Base-by-base conservation (phyloP, 2,113 vertebrate species). In the Hyaena hyaena region DNA sequence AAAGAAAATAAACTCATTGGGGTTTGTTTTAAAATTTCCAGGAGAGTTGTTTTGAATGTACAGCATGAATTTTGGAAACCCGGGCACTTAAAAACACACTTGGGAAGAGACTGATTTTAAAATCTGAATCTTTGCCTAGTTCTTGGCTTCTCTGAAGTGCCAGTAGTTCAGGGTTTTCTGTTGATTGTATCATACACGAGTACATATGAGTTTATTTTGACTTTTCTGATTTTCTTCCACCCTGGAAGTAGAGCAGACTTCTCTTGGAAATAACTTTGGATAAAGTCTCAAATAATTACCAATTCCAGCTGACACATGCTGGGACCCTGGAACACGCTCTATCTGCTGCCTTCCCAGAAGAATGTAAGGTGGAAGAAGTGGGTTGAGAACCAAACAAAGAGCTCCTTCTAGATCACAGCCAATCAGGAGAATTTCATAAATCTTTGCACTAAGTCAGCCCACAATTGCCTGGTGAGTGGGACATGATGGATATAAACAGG, bases 151-250 rank as follows among this genome's bases (percentile, higher is more conserved):
- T 95, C 76, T 86, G 48, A 79, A 87, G 63, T 26, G 53, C 74
- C 10, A 31, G 39, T 43, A 43, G 31, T 68, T 80, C n/a, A 61
- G 33, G 53, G 24, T 87, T 96, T 97, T 95, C 63, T 96, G 81
- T 80, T 83, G 82, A 80, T 88, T 80, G 50, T 35, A 24, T 24
- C 48, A 79, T 45, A 63, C 4, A 73, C 48, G 82, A 92, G 73
- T 80, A 58, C 83, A 61, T 81, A 55, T 90, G 66, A 88, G 45
- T 93, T 82, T 86, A n/a, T 88, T 94, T 93, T 82, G 45, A 65
- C 82, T 93, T 91, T 94, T 68, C 50, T 82, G 65, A 26, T 95
- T 93, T 89, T 92, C 39, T 68, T 61, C 68, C 26, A 83, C 24
- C 16, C 33, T 33, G 80, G 45, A 92, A 94, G n/a, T 53, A 83